These are phyloP conservation scores for Lithosia quadra DNA, from an alignment of 2,888 invertebrate genomes.

Conservation along the genomic window DNA sequence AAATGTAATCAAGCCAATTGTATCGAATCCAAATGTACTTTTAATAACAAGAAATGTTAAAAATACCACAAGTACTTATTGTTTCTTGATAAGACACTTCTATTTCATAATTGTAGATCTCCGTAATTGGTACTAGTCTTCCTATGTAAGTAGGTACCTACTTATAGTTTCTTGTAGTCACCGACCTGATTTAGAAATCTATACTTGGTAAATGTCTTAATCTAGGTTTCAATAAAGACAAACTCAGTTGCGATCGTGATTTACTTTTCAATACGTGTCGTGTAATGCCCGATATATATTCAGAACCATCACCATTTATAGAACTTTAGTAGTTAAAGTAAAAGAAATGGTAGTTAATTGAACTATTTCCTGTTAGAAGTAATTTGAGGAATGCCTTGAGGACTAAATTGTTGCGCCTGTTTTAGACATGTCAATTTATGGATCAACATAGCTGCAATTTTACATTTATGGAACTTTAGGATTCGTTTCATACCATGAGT, in stretches of 20 bases:
- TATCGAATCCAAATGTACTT: too few species aligned
- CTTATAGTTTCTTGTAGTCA: constrained; percentile 38
- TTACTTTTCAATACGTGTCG: constrained; percentile 38
- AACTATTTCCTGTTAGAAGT: constrained; percentile 29
- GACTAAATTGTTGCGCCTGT: constrained; percentile 32
- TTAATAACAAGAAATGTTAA: too few species aligned
- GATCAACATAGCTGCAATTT: background rate
- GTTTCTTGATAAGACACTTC: too few species aligned
- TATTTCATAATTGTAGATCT: background rate
- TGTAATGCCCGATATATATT: constrained; percentile 34
- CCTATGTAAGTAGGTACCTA: constrained; percentile 15
- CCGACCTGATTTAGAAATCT: constrained; percentile 30
- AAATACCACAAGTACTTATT: too few species aligned
- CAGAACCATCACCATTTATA: constrained; percentile 36
- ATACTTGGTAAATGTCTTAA: constrained; percentile 35
- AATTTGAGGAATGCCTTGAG: constrained; percentile 20
- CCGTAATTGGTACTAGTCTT: constrained; percentile 24
- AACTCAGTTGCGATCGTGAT: constrained; percentile 37
- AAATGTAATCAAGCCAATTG: too few species aligned
- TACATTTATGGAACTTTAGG: background rate
- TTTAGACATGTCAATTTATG: constrained; percentile 16
- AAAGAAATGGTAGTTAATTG: constrained; percentile 28
- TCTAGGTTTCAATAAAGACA: constrained; percentile 37
- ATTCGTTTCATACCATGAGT: too few species aligned
- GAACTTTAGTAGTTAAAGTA: constrained; percentile 28